Evolutionary conservation across 1,140 invertebrate genomes (phyloP), one percentile per base, ranked within the genome.

Genomic region (Drosophila arawakana): DNA sequence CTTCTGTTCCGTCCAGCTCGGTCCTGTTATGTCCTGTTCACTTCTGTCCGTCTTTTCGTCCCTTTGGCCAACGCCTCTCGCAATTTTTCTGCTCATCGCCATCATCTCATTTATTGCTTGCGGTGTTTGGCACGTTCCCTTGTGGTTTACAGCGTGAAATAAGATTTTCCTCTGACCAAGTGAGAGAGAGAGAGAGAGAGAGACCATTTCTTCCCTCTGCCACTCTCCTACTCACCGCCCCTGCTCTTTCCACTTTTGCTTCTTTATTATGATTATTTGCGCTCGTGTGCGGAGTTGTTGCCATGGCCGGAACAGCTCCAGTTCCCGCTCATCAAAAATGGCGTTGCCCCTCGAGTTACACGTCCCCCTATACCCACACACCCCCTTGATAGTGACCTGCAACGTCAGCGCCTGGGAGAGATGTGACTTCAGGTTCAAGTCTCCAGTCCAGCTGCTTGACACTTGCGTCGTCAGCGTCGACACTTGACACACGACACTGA

Each of bases 91-190:
- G 79, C 76, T 74, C 79, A 73, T 86, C 76, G 79, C 76, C 81
- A 85, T 85, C 81, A 77, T 76, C 80, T 88, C 83, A 78, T 80
- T 88, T 86, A 88, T 88, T 88, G 83, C 83, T 86, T 86, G 83
- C 83, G 83, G 83, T 88, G 73, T 86, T 82, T 82, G 83, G 76
- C 83, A 88, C 83, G 83, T 88, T 88, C 83, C 83, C 83, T 88
- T 88, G 83, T 88, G 83, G 84, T 80, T 89, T 86, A 74, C 83
- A 88, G 83, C 83, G 83, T 88, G 83, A 88, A 88, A 88, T 88
- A 88, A 88, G 83, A 88, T 88, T 88, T 88, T 88, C 76, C 79
- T 79, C 74, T 65, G 52, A 66, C 78, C 46, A 55, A 37, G 30
- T 47, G 34, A n/a, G n/a, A 30, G 41, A n/a, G 50, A 46, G 50